A percentile compares a stretch with the other conserved stretches of the same genome.
Conservation (phyloP, 2,888 invertebrate species). For the Carterocephalus palaemon region DNA sequence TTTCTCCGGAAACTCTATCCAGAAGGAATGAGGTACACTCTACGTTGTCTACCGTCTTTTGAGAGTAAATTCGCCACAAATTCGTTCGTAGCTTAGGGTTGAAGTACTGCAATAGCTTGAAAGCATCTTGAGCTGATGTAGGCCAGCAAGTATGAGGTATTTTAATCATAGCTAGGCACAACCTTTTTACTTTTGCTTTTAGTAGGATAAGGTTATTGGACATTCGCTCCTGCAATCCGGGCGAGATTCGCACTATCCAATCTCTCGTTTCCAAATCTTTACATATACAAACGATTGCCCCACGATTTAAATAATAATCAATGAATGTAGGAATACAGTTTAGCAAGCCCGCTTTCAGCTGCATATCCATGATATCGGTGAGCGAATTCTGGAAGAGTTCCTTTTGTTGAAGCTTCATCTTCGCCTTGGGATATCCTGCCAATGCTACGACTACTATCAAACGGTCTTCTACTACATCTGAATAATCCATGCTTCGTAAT, state of each 20-base stretch:
- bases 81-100: constrained; percentile 60
- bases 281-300: constrained; percentile 66
- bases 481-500: constrained; percentile 57
- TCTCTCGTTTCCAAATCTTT: constrained; percentile 60
- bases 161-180: constrained; percentile 61
- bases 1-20: constrained; percentile 62
- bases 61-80: constrained; percentile 60
- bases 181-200: constrained; percentile 56
- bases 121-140: constrained; percentile 56
- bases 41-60: constrained; percentile 46
- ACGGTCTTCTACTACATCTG: constrained; percentile 58
- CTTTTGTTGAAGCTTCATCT: constrained; percentile 61
- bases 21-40: constrained; percentile 61
- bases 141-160: constrained; percentile 60
- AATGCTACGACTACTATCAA: constrained; percentile 60
- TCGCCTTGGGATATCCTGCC: constrained; percentile 62
- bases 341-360: constrained; percentile 56
- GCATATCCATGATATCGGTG: constrained; percentile 61
- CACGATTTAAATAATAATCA: constrained; percentile 65
- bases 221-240: constrained; percentile 68
- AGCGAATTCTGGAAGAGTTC: constrained; percentile 56
- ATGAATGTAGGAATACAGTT: constrained; percentile 55
- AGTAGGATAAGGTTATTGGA: constrained; percentile 52
- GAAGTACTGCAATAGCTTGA: constrained; percentile 67
- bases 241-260: constrained; percentile 62